Percentiles rank a stretch among this genome's conserved stretches.
Evolutionary conservation across 2,888 invertebrate genomes (phyloP).

Genomic region (Eristalis arbustorum): DNA sequence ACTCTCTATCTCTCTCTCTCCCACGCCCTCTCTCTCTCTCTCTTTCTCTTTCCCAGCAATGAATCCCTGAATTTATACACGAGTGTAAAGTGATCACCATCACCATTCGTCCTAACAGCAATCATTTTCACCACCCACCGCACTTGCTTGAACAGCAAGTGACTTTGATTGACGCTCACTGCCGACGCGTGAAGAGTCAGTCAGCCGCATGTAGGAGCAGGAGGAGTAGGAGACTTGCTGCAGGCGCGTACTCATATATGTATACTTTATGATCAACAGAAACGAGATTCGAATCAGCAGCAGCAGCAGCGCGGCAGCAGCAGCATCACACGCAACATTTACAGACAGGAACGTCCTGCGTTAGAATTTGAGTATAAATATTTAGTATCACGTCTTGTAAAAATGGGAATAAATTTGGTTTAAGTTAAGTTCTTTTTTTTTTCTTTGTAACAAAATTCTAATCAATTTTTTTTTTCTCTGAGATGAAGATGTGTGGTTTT

Average conservation of each 20-base stretch:
- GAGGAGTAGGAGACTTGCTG: constrained; percentile 41
- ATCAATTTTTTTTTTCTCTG: not conserved
- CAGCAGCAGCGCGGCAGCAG: constrained; percentile 61
- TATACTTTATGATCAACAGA: constrained; percentile 31
- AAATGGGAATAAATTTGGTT: constrained; percentile 19
- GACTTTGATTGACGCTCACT: constrained; percentile 17
- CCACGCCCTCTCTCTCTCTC: no score
- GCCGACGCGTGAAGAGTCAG: constrained; percentile 50
- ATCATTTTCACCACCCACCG: constrained; percentile 45
- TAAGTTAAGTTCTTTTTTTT: constrained; percentile 18
- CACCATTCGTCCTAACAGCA: constrained; percentile 54
- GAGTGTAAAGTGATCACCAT: constrained; percentile 18
- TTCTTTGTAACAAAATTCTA: constrained; percentile 28
- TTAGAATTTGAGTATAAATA: constrained; percentile 71
- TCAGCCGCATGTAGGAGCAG: constrained; percentile 36
- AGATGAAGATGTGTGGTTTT: constrained; percentile 51
- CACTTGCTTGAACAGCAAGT: not conserved
- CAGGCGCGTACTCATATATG: constrained; percentile 24
- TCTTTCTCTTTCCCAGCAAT: not conserved
- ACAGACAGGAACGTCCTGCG: constrained; percentile 69
- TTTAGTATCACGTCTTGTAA: constrained; percentile 63
- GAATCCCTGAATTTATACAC: constrained; percentile 19
- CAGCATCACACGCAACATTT: constrained; percentile 70
- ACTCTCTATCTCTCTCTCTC: not conserved
- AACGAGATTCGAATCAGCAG: constrained; percentile 71